Evolutionary conservation across 1,140 invertebrate genomes (phyloP).

Genomic region (Frieseomelitta varia): DNA sequence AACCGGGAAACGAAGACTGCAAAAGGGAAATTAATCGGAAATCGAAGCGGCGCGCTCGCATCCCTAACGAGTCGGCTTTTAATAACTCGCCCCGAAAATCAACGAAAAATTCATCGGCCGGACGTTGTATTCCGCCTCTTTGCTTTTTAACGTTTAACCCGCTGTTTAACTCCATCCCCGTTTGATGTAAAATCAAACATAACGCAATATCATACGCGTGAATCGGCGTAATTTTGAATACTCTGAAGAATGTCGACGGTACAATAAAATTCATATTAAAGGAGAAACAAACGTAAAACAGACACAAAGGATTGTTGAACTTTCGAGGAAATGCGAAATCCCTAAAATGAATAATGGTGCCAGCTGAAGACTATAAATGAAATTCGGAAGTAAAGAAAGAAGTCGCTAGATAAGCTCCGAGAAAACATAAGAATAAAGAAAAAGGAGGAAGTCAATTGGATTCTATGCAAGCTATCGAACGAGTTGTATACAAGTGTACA

Average conservation of each 20-base stretch:
- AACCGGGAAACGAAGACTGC: conserved; percentile 35
- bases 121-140: background rate
- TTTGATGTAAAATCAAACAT: background rate
- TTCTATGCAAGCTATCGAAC: too few relatives aligned
- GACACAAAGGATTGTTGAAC: too few relatives aligned
- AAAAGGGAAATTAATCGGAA: conserved; percentile 43
- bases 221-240: background rate
- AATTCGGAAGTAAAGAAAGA: too few relatives aligned
- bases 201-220: background rate
- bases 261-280: too few relatives aligned
- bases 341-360: too few relatives aligned
- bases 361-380: too few relatives aligned
- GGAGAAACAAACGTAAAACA: too few relatives aligned
- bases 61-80: conserved; percentile 77
- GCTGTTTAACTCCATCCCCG: background rate
- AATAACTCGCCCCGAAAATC: conserved; percentile 76
- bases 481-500: too few relatives aligned
- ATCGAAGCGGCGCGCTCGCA: conserved; percentile 77
- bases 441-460: background rate
- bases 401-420: too few relatives aligned
- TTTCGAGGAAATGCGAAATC: too few relatives aligned
- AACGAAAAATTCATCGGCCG: conserved; percentile 18
- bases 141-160: background rate
- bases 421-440: background rate
- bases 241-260: too few relatives aligned